A percentile compares a stretch with the other conserved stretches of the same genome.
Conservation (phyloP, 2,888 invertebrate species). For the Melanotus villosus region DNA sequence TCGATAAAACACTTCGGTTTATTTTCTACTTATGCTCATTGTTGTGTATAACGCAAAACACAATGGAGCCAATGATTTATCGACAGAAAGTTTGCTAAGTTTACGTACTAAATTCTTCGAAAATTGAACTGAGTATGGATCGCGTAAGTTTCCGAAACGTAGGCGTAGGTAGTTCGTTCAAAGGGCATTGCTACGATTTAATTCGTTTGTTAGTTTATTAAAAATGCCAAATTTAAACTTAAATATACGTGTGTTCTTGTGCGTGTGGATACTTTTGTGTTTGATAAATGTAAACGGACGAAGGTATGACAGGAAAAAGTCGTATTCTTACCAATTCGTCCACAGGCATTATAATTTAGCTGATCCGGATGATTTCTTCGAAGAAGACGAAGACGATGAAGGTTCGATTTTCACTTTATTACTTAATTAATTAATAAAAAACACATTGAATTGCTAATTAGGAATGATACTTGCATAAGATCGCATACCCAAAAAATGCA, state of each 20-base stretch:
- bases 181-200: neutral
- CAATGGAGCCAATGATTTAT: too few relatives aligned
- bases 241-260: neutral
- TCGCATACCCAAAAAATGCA: too few relatives aligned
- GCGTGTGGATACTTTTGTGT: constrained; percentile 8
- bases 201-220: too few relatives aligned
- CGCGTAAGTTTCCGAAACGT: too few relatives aligned
- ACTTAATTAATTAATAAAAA: too few relatives aligned
- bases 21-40: neutral
- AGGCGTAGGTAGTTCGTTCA: neutral
- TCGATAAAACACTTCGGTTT: constrained; percentile 1
- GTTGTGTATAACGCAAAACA: constrained; percentile 1
- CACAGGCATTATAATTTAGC: neutral
- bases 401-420: neutral
- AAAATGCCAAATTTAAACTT: neutral
- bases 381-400: neutral
- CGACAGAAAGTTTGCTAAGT: too few relatives aligned
- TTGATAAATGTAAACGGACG: neutral
- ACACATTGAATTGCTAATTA: too few relatives aligned
- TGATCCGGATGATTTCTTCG: neutral
- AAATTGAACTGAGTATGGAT: too few relatives aligned
- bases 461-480: too few relatives aligned
- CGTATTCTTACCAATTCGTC: constrained; percentile 15
- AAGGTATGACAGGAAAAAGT: constrained; percentile 8
- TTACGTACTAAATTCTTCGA: too few relatives aligned